Conservation (phyloP, 2,797 vertebrate genomes). For the Epinephelus coioides region DNA sequence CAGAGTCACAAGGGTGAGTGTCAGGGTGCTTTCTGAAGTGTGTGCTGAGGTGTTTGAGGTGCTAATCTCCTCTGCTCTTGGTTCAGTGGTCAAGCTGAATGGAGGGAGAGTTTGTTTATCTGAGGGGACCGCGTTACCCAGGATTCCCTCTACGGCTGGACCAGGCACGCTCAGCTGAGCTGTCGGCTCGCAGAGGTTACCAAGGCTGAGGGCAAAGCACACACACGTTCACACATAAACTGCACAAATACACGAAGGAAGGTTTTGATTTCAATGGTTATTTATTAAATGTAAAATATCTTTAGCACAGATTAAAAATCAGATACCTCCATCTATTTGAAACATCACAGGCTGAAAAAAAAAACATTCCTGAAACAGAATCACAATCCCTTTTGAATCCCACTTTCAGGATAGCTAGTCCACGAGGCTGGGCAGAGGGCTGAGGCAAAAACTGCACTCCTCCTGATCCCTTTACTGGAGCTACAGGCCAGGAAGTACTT, state of each 20-base stretch:
- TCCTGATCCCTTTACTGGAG: conserved; percentile 54
- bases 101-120: conserved; percentile 90
- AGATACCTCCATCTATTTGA: conserved; percentile 89
- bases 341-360: conserved; percentile 86
- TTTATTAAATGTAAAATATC: conserved; percentile 94
- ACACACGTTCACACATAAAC: conserved; percentile 33
- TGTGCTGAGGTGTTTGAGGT: conserved; percentile 85
- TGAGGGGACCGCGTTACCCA: conserved; percentile 88
- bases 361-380: conserved; percentile 86
- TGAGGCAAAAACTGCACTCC: conserved; percentile 83
- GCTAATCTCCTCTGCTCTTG: conserved; percentile 90
- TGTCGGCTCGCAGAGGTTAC: conserved; percentile 75
- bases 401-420: conserved; percentile 74
- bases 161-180: conserved; percentile 88
- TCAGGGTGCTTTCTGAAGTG: conserved; percentile 73
- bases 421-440: conserved; percentile 81
- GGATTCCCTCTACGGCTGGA: conserved; percentile 86
- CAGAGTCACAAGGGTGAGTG: conserved; percentile 42
- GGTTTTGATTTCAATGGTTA: conserved; percentile 86
- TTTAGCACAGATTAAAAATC: conserved; percentile 92
- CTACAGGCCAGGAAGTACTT: conserved; percentile 49
- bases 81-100: conserved; percentile 91
- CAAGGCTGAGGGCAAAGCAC: conserved; percentile 73
- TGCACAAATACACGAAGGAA: conserved; percentile 26
- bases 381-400: conserved; percentile 82